phyloP scores from a whole-genome alignment of 2,888 invertebrate species.

The Parnassius mnemosyne region DNA sequence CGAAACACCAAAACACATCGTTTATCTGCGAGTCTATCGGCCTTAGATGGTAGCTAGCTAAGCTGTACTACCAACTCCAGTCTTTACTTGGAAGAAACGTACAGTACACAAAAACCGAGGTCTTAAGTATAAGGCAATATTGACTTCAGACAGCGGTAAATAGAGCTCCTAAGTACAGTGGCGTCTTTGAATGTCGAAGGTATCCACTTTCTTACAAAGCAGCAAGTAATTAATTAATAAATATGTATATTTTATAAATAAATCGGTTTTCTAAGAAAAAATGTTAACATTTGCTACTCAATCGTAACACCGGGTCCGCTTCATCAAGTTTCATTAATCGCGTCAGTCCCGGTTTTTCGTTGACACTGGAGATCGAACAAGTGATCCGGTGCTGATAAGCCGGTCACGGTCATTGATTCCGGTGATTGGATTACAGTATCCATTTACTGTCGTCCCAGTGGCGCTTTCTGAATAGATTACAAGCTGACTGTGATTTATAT shows the following conservation, averaged over 20 bases:
- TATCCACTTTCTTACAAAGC: too few relatives aligned
- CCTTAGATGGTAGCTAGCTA: too few relatives aligned
- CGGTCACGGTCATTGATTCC: slow-evolving; percentile 26
- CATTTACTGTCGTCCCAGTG: slow-evolving; percentile 14
- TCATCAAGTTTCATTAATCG: slow-evolving; percentile 23
- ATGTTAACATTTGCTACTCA: slow-evolving; percentile 1
- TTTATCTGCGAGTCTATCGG: too few relatives aligned
- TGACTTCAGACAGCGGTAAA: too few relatives aligned
- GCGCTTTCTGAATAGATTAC: slow-evolving; percentile 21
- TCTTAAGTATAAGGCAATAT: too few relatives aligned
- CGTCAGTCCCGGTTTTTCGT: slow-evolving; percentile 14
- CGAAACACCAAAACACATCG: too few relatives aligned
- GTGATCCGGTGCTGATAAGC: slow-evolving; percentile 26
- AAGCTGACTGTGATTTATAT: slow-evolving; percentile 12
- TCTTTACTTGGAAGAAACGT: too few relatives aligned
- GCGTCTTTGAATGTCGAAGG: too few relatives aligned
- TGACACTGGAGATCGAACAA: slow-evolving; percentile 20
- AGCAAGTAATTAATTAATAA: too few relatives aligned
- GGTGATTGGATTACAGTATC: slow-evolving; percentile 26
- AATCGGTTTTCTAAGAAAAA: background rate
- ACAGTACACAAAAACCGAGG: too few relatives aligned
- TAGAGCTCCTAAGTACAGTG: too few relatives aligned
- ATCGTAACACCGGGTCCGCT: slow-evolving; percentile 6
- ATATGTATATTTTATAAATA: background rate
- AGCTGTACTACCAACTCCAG: too few relatives aligned